phyloP scores from a whole-genome alignment of 2,797 vertebrate species.

The Smutsia gigantea region DNA sequence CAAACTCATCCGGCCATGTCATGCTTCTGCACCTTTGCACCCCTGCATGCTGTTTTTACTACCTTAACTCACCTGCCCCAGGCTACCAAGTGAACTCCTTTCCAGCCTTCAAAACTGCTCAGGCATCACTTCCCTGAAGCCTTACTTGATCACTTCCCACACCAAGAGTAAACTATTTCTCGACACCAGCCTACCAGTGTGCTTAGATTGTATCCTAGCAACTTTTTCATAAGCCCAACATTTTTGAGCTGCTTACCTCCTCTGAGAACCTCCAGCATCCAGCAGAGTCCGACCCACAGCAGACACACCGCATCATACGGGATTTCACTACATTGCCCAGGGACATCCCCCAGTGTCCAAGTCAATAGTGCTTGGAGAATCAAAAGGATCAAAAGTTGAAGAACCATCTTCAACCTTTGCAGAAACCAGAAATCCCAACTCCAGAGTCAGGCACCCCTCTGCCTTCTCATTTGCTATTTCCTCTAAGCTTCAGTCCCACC shows the following conservation, averaged over 20 bases:
- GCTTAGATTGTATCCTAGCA: not conserved
- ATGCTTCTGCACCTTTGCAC: not conserved
- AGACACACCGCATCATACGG: not conserved
- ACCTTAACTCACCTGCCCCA: not conserved
- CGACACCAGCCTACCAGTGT: not conserved
- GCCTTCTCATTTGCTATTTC: not conserved
- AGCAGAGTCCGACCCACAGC: not conserved
- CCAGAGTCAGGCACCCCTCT: not conserved
- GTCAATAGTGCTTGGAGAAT: not conserved
- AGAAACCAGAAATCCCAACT: not conserved
- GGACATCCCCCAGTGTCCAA: not conserved
- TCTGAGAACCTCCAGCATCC: not conserved
- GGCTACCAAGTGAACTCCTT: not conserved
- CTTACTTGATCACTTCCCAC: not conserved
- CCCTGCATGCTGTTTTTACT: not conserved
- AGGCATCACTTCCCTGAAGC: not conserved
- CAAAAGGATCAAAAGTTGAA: not conserved
- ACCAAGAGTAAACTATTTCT: not conserved
- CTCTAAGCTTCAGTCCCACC: not conserved
- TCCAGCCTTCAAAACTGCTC: not conserved
- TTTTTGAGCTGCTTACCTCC: not conserved
- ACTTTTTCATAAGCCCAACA: not conserved
- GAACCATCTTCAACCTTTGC: not conserved
- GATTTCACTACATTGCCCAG: not conserved
- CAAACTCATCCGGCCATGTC: not conserved